Evolutionary conservation across 2,797 vertebrate species (phyloP).

Genomic region (Bucorvus abyssinicus): DNA sequence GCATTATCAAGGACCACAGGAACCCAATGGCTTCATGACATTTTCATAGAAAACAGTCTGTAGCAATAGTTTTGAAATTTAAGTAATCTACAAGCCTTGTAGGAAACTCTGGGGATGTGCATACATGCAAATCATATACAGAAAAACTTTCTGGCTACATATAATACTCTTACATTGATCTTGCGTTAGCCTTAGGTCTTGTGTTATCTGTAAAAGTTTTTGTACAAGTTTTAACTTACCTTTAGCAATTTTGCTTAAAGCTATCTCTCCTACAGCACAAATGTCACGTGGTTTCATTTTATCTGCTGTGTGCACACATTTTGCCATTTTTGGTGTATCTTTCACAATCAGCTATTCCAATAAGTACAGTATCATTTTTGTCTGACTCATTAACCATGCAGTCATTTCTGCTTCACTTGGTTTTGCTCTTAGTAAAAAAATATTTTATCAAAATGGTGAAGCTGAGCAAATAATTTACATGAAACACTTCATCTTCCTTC

Average conservation of each 20-base stretch:
- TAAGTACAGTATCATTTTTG: conserved; percentile 11
- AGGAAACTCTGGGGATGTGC: conserved; percentile 1
- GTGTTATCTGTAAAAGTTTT: conserved; percentile 14
- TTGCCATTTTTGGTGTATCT: conserved; percentile 30
- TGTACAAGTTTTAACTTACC: conserved; percentile 31
- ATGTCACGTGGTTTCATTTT: conserved; percentile 17
- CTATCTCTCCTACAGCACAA: neutral
- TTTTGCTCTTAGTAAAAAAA: conserved; percentile 26
- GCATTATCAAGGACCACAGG: conserved; percentile 10
- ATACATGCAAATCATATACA: conserved; percentile 21
- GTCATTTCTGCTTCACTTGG: conserved; percentile 32
- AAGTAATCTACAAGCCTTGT: neutral
- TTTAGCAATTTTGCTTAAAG: conserved; percentile 8
- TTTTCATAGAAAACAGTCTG: conserved; percentile 8
- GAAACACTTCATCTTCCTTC: neutral
- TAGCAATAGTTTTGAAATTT: neutral
- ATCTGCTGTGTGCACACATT: conserved; percentile 38
- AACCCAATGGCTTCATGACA: conserved; percentile 24
- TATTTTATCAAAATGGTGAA: conserved; percentile 14
- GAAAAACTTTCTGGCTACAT: neutral
- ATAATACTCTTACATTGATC: neutral
- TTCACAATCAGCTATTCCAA: conserved; percentile 26
- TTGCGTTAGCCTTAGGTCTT: conserved; percentile 30
- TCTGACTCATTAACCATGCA: conserved; percentile 48
- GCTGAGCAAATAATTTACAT: conserved; percentile 47